Base-by-base conservation (phyloP, 2,888 invertebrate species). In the Odontothrips loti region DNA sequence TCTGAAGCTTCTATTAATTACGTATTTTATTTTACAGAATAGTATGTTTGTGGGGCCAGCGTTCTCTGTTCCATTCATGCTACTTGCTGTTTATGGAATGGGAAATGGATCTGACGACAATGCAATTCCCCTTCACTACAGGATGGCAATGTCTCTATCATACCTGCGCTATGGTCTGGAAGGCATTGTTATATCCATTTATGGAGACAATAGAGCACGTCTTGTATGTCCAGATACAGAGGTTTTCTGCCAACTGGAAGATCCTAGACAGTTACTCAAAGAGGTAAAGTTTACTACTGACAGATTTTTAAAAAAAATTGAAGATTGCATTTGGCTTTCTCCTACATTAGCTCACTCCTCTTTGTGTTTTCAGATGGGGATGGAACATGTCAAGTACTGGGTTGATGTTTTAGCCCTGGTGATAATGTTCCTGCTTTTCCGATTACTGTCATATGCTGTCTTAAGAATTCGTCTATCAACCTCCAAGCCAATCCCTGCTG, bases 91-190 rank as follows among this genome's bases (percentile, higher is more conserved):
- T 0, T 94, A 95, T 86, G 95, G 97, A 48, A 93, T 97, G 85
- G 97, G 97, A 9, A 92, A 92, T 82, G 95, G 94, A 0, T 89
- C 90, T 84, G 68, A 75, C 23, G 68, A 75, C 9, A 88, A 89
- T 80, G 92, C 93, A 0, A 90, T 94, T 29, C 93, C 97, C 0
- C 86, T 92, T 0, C 90, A 94, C 84, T 92, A 97, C 87, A 90
- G 91, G 84, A 88, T 96, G 85, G 89, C 95, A 0, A 93, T 97
- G 89, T 93, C 95, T 83, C 90, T 93, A 47, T 97, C 96, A 85
- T 98, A 96, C 87, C 93, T 97, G 80, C 91, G 94, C 82, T 97
- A 97, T 86, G 95, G 96, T 51, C 97, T 97, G 88, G 97, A 98
- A 88, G 97, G 97, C 11, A 93, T 94, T 80, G 94, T 98, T 91